A percentile compares a stretch with the other conserved stretches of the same genome.
Evolutionary conservation across 1,140 invertebrate species (phyloP).

Genomic region (Drosophila tani): DNA sequence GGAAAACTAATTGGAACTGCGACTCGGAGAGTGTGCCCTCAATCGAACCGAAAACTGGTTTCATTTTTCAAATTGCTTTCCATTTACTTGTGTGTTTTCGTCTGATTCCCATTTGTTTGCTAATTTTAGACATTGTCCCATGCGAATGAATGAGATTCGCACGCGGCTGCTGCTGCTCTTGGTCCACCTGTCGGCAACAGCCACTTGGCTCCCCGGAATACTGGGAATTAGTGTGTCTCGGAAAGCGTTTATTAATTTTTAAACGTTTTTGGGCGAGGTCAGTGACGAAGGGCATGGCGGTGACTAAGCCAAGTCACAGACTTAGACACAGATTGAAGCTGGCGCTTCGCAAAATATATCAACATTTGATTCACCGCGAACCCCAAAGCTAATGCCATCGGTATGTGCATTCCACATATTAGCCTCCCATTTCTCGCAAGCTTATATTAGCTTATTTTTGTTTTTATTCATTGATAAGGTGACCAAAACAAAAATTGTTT

Average conservation of each 20-base stretch:
- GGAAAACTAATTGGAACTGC: slow-evolving; percentile 67
- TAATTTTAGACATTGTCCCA: slow-evolving; percentile 77
- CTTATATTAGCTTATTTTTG: neutral
- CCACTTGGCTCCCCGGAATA: slow-evolving; percentile 30
- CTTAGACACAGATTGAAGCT: slow-evolving; percentile 10
- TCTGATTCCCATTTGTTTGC: slow-evolving; percentile 42
- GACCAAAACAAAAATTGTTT: neutral
- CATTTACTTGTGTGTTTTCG: slow-evolving; percentile 13
- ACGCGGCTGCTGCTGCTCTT: slow-evolving; percentile 15
- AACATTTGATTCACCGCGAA: slow-evolving; percentile 35
- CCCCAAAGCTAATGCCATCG: neutral
- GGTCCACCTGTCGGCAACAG: slow-evolving; percentile 34
- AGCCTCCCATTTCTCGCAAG: neutral
- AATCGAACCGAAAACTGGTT: slow-evolving; percentile 56
- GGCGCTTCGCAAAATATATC: slow-evolving; percentile 21
- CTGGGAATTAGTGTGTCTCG: slow-evolving; percentile 39
- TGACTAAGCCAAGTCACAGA: slow-evolving; percentile 22
- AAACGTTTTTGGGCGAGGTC: slow-evolving; percentile 64
- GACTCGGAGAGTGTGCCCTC: slow-evolving; percentile 15
- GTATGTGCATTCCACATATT: slow-evolving; percentile 1
- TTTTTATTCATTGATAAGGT: slow-evolving; percentile 1
- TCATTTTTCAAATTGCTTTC: slow-evolving; percentile 25
- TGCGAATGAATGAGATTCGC: slow-evolving; percentile 43
- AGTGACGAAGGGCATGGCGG: slow-evolving; percentile 41
- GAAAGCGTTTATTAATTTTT: slow-evolving; percentile 32